Percentiles rank a stretch among this genome's conserved stretches.
These are phyloP conservation scores for Drosophila takahashii DNA, from an alignment of 1,140 invertebrate genomes.

Conservation along the genomic window DNA sequence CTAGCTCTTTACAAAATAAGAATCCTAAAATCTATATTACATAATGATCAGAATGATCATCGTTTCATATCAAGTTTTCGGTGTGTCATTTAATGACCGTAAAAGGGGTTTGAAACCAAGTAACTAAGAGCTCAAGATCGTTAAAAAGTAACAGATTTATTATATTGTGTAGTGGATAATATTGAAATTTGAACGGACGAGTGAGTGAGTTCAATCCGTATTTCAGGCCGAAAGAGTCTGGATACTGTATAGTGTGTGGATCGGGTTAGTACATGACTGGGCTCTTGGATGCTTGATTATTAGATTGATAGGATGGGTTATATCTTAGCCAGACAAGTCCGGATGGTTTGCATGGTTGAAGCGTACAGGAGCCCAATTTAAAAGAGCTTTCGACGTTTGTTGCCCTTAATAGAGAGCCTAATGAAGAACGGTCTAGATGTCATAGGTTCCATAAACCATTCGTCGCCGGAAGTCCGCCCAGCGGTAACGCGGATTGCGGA, in stretches of 20 bases:
- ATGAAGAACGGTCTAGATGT: slow-evolving; percentile 14
- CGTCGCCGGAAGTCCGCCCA: slow-evolving; percentile 56
- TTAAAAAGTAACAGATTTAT: background rate
- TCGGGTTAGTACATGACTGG: background rate
- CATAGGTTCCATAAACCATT: slow-evolving; percentile 47
- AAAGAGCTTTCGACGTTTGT: background rate
- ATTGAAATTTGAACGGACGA: background rate
- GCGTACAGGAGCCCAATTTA: background rate
- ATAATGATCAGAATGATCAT: no score
- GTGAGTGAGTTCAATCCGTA: background rate
- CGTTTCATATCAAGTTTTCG: no score
- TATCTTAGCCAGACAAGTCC: background rate
- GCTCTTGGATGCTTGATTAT: background rate
- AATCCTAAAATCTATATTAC: no score
- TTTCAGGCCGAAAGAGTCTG: background rate
- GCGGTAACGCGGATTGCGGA: slow-evolving; percentile 42
- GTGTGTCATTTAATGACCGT: no score
- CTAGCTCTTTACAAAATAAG: no score
- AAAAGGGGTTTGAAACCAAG: no score
- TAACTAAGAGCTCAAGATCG: background rate
- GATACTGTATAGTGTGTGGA: background rate
- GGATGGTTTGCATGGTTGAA: no score
- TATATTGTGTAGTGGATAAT: background rate
- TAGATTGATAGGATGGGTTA: background rate
- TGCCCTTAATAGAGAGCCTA: background rate